Evolutionary conservation across 1,140 invertebrate species (phyloP), one percentile per base, ranked within the genome.

Genomic region (Papilio helenus): DNA sequence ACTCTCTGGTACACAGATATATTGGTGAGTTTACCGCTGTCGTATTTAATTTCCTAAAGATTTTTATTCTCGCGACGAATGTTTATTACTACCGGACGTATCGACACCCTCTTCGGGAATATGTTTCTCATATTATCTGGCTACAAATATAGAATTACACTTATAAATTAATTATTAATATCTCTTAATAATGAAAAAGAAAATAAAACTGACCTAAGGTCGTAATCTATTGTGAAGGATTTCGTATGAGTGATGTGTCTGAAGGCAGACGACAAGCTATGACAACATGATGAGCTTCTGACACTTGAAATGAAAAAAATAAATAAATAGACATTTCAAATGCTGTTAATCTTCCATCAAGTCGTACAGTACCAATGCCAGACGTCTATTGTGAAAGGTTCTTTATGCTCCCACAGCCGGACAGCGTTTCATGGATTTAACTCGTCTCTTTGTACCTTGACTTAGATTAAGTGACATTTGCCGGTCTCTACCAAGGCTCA

Each of bases 1-100:
- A 94, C 93, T 86, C 91, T 94, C 83, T 94, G 93, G 93, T 94
- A 94, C 88, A 93, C 92, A 79, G 89, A 94, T 87, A 88, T 94
- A 90, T 83, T 94, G 93, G 93, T 94, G 84, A 94, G 92, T 86
- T 86, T 87, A 82, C 77, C 80, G 82, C 80, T 68, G 29, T 71
- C 58, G 76, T 74, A 72, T 83, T 80, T 84, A 82, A 42, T 23
- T 68, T 71, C 55, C 34, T 80, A 79, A 77, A 80, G 61, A 71
- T 74, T 80, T 23, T 73, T 61, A 74, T 83, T 83, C 73, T 79
- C 51, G 51, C 79, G 76, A 79, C 81, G 79, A 81, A 82, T 84
- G 84, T 83, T 85, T 80, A 81, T 82, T 76, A 82, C 34, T 44
- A 16, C 26, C 55, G 55, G 34, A 58, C 29, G n/a, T 9, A 73